Evolutionary conservation across 92 coral and sea anemone species (phyloP).

Genomic region (Parazoanthus atlanticus): DNA sequence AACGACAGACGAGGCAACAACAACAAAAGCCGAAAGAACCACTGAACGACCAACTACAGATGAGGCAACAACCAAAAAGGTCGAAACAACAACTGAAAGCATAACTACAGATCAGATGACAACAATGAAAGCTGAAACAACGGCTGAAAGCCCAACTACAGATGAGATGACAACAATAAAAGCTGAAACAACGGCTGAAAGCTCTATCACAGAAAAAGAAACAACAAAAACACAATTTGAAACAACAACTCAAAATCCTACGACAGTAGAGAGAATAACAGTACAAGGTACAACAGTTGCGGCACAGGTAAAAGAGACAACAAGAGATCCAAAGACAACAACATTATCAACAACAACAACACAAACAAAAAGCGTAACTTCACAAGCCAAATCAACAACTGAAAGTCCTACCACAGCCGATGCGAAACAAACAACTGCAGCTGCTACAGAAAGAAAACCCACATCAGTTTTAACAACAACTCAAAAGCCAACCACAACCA

Average conservation of each 20-base stretch:
- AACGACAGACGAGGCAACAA: background rate
- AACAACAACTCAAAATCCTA: background rate
- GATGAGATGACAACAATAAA: background rate
- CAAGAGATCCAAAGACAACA: background rate
- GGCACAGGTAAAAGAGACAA: background rate
- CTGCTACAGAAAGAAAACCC: background rate
- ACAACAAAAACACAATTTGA: background rate
- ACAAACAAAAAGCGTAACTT: background rate
- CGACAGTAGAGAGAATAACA: background rate
- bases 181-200: background rate
- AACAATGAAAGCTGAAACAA: background rate
- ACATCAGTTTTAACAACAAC: background rate
- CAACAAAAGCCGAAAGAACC: background rate
- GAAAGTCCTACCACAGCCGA: background rate
- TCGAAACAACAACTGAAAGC: background rate
- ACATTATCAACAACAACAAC: background rate
- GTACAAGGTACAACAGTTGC: background rate
- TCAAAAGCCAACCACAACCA: background rate
- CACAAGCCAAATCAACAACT: background rate
- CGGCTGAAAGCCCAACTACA: background rate
- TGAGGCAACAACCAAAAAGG: background rate
- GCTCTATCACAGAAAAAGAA: background rate
- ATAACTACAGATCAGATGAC: background rate
- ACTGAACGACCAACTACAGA: slow-evolving; percentile 2
- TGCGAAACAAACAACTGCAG: background rate